A percentile compares a stretch with the other conserved stretches of the same genome.
phyloP scores from a whole-genome alignment of 1,140 invertebrate species.

The Contarinia nasturtii region DNA sequence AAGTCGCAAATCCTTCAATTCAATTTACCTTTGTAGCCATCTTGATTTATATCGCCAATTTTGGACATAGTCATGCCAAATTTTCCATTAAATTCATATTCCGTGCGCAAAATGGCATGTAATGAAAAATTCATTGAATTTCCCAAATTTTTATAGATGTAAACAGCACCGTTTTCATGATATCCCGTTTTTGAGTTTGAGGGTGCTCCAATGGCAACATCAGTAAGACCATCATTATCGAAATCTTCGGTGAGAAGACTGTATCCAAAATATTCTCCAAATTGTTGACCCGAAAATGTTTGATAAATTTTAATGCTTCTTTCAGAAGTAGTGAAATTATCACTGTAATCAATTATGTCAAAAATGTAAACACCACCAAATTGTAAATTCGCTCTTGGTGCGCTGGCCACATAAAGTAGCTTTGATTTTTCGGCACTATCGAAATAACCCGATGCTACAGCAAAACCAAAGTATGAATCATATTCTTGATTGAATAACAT shows the following conservation, averaged over 20 bases:
- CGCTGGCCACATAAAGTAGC: constrained; percentile 18
- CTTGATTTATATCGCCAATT: too few relatives aligned
- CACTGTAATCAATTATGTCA: constrained; percentile 8
- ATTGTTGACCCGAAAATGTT: constrained; percentile 32
- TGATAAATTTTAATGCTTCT: constrained; percentile 11
- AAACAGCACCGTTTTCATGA: constrained; percentile 37
- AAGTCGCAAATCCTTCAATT: too few relatives aligned
- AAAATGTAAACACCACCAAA: constrained; percentile 15
- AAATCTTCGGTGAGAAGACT: constrained; percentile 45
- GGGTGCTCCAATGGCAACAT: constrained; percentile 64
- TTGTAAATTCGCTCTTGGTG: constrained; percentile 18
- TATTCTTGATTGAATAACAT: constrained; percentile 9
- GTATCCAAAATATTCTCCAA: constrained; percentile 62
- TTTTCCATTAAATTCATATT: constrained; percentile 25
- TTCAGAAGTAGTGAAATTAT: neutral
- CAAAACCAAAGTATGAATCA: constrained; percentile 22
- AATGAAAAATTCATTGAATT: neutral
- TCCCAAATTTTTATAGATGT: constrained; percentile 30
- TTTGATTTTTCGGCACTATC: constrained; percentile 5
- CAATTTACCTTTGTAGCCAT: too few relatives aligned
- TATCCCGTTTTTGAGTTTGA: constrained; percentile 29
- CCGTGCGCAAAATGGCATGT: neutral
- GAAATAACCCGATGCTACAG: constrained; percentile 18
- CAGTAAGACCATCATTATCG: constrained; percentile 45
- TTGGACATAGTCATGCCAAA: constrained; percentile 18